phyloP scores from a whole-genome alignment of 2,113 vertebrate species.

The Aspidoscelis tigris region DNA sequence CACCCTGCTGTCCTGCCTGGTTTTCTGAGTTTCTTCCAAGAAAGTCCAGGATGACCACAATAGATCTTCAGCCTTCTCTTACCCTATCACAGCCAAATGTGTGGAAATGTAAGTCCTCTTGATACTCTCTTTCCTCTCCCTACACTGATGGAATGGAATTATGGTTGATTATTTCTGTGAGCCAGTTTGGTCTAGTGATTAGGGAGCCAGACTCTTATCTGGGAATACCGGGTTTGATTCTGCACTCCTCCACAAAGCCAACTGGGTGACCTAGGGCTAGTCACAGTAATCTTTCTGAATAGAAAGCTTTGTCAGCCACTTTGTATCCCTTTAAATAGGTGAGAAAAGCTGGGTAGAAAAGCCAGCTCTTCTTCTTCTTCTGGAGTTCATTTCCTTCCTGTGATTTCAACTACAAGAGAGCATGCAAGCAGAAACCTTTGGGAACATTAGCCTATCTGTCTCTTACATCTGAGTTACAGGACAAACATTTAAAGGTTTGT shows the following conservation, averaged over 20 bases:
- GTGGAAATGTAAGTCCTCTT: no score
- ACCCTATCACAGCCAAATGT: not conserved
- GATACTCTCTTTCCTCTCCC: no score
- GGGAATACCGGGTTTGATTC: not conserved
- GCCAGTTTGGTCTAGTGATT: no score
- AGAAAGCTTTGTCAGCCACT: no score
- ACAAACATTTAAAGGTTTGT: conserved; percentile 19
- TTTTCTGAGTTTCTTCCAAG: not conserved
- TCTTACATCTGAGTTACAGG: not conserved
- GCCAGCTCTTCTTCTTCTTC: no score
- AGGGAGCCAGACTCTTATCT: no score
- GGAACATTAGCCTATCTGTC: not conserved
- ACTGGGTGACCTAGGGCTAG: no score
- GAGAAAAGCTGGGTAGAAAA: no score
- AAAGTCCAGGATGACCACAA: not conserved
- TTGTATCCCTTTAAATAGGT: no score
- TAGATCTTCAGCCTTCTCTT: not conserved
- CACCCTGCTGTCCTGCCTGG: not conserved
- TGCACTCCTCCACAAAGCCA: no score
- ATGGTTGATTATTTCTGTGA: not conserved
- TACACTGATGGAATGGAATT: not conserved
- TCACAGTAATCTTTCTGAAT: no score
- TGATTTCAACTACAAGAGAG: not conserved
- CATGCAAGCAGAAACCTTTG: not conserved
- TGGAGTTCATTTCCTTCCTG: not conserved